Percentiles rank a stretch among this genome's conserved stretches.
phyloP scores from a whole-genome alignment of 2,113 vertebrate species.

The Malurus cyaneus region DNA sequence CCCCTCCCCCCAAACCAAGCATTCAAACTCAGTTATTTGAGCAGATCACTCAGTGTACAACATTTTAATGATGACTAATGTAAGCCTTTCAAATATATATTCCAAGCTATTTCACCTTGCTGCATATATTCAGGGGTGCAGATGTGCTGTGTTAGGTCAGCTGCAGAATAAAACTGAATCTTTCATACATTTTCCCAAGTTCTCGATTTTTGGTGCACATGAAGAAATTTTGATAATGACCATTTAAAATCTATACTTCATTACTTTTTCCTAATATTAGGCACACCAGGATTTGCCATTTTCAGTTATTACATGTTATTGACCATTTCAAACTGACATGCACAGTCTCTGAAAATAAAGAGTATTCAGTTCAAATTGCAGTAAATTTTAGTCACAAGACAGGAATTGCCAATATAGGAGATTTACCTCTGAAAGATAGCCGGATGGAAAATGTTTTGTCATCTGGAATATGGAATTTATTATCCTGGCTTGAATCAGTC shows the following conservation, averaged over 20 bases:
- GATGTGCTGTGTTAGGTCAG: background rate
- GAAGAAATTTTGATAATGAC: background rate
- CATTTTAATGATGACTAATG: background rate
- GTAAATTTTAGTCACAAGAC: background rate
- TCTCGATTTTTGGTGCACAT: background rate
- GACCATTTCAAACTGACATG: background rate
- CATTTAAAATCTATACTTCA: background rate
- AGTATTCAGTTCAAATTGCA: background rate
- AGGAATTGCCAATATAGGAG: background rate
- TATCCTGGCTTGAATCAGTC: background rate
- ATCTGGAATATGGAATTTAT: background rate
- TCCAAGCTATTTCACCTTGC: background rate
- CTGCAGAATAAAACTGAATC: background rate
- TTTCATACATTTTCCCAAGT: background rate
- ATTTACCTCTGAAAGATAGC: background rate
- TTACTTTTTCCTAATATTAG: background rate
- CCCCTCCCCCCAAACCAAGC: background rate
- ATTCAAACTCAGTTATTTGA: background rate
- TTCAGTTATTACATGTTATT: background rate
- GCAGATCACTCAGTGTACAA: background rate
- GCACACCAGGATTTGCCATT: background rate
- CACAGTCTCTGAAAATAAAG: background rate
- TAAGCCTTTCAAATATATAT: background rate
- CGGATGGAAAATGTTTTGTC: background rate
- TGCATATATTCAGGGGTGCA: background rate